Evolutionary conservation across 2,113 vertebrate genomes (phyloP).

Genomic region (Pionites leucogaster): DNA sequence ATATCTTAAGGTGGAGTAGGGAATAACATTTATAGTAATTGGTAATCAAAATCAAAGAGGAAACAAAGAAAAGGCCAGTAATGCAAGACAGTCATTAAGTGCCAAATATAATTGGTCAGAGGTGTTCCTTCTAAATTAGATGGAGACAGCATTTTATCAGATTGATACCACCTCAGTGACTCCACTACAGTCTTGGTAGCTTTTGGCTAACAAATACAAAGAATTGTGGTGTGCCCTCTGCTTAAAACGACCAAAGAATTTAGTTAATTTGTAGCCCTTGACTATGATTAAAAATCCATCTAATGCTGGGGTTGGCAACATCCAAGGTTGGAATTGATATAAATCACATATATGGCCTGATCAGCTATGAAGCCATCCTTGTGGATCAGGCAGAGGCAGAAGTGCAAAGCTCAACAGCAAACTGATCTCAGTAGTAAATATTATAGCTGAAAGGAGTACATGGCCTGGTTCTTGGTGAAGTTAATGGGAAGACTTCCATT

Average conservation of each 20-base stretch:
- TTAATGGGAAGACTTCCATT: background rate
- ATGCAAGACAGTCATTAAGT: background rate
- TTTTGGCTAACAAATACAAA: background rate
- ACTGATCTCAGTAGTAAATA: background rate
- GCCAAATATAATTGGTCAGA: constrained; percentile 9
- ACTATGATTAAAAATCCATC: background rate
- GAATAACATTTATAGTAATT: background rate
- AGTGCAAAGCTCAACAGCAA: background rate
- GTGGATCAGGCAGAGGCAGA: background rate
- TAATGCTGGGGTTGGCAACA: background rate
- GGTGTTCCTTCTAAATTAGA: background rate
- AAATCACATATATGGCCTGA: background rate
- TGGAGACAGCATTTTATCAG: background rate
- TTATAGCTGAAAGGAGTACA: background rate
- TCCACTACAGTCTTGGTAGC: background rate
- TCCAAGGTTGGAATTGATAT: background rate
- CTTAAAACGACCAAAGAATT: background rate
- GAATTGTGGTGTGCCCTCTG: background rate
- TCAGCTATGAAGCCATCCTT: background rate
- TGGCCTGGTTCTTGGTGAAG: background rate
- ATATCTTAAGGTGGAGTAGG: background rate
- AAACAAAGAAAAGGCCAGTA: background rate
- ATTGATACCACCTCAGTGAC: background rate
- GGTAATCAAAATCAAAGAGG: background rate
- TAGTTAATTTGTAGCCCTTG: background rate